phyloP scores from a whole-genome alignment of 1,140 invertebrate genomes.

The Theocolax elegans region DNA sequence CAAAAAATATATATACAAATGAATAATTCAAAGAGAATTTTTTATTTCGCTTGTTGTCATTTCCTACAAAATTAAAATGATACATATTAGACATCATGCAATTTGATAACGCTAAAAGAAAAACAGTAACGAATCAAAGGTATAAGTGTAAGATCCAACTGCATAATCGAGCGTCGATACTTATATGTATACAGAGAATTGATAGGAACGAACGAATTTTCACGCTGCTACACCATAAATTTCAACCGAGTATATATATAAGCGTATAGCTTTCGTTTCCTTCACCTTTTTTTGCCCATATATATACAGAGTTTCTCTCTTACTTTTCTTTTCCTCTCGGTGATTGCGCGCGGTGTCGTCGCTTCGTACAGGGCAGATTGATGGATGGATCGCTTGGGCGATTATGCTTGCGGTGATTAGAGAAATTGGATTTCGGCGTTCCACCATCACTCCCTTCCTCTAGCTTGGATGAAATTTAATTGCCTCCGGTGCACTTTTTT shows the following conservation, averaged over 20 bases:
- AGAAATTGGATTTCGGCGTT: conserved; percentile 26
- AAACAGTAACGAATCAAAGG: too few relatives aligned
- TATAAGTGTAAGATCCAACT: too few relatives aligned
- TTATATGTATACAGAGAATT: too few relatives aligned
- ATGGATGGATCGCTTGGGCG: conserved; percentile 15
- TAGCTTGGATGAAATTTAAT: background rate
- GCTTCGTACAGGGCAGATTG: background rate
- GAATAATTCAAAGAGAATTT: too few relatives aligned
- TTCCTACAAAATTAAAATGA: too few relatives aligned
- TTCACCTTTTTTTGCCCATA: background rate
- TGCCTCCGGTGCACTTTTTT: background rate
- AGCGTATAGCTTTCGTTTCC: background rate
- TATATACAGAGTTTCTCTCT: background rate
- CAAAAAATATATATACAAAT: too few relatives aligned
- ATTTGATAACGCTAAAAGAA: too few relatives aligned
- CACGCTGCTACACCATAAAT: too few relatives aligned
- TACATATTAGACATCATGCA: too few relatives aligned
- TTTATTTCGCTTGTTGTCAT: too few relatives aligned
- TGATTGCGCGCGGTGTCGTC: conserved; percentile 9
- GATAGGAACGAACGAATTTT: too few relatives aligned
- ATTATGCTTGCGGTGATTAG: conserved; percentile 32
- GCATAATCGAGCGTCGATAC: too few relatives aligned
- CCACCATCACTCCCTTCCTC: background rate
- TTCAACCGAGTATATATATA: background rate
- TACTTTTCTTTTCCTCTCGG: conserved; percentile 1